Evolutionary conservation across 2,888 invertebrate genomes (phyloP).

Genomic region (Volucella inanis): DNA sequence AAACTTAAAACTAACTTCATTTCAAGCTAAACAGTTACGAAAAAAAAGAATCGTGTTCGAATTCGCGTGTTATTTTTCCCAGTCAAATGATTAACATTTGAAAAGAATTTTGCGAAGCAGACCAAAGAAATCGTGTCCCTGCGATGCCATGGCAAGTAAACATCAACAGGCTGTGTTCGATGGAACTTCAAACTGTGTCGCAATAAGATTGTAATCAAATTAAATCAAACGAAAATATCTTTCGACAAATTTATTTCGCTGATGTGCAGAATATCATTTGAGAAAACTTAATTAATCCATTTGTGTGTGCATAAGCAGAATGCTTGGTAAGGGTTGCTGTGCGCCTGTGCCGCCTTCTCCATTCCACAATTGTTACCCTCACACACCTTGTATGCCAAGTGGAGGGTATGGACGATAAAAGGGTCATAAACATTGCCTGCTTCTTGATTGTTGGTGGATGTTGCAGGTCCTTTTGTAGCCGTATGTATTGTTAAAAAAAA

Average conservation of each 20-base stretch:
- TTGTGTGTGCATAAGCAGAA: slow-evolving; percentile 58
- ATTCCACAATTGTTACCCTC: slow-evolving; percentile 57
- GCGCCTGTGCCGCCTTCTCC: slow-evolving; percentile 63
- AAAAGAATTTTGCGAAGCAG: slow-evolving; percentile 38
- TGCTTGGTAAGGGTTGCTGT: slow-evolving; percentile 73
- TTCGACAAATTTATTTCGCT: slow-evolving; percentile 54
- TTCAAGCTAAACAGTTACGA: slow-evolving; percentile 39
- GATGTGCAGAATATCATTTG: slow-evolving; percentile 65
- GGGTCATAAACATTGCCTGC: slow-evolving; percentile 67
- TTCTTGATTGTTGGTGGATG: slow-evolving; percentile 71
- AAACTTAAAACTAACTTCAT: slow-evolving; percentile 48
- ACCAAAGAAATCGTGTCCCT: slow-evolving; percentile 60
- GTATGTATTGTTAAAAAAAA: slow-evolving; percentile 69
- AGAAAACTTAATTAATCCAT: slow-evolving; percentile 43
- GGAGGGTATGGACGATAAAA: slow-evolving; percentile 66
- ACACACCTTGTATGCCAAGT: slow-evolving; percentile 54
- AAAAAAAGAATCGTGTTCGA: slow-evolving; percentile 40
- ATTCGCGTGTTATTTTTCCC: slow-evolving; percentile 62
- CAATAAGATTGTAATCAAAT: slow-evolving; percentile 34
- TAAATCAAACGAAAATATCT: slow-evolving; percentile 19
- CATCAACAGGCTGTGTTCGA: slow-evolving; percentile 66
- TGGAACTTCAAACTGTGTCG: slow-evolving; percentile 56
- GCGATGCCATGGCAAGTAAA: slow-evolving; percentile 41
- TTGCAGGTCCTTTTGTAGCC: slow-evolving; percentile 74
- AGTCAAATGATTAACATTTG: slow-evolving; percentile 63